Percentiles rank a stretch among this genome's conserved stretches.
Evolutionary conservation across 1,140 invertebrate genomes (phyloP).

Genomic region (Calosoma granatense): DNA sequence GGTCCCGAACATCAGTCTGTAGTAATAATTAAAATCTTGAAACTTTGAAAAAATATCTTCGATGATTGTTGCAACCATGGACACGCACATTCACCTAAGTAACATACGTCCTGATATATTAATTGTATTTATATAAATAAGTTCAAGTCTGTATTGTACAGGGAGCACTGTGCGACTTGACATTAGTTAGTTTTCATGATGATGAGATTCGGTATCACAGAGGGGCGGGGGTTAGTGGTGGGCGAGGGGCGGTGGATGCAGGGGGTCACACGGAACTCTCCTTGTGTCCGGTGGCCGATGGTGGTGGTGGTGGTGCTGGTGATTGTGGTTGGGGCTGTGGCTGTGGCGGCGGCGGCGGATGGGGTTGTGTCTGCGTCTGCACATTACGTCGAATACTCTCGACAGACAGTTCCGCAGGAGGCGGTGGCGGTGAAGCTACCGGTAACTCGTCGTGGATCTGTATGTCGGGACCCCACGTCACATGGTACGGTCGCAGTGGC

Average conservation of each 20-base stretch:
- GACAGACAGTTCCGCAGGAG: conserved; percentile 15
- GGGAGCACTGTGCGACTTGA: background rate
- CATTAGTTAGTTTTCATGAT: background rate
- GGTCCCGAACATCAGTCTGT: conserved; percentile 8
- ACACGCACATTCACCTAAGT: conserved; percentile 7
- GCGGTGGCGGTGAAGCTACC: conserved; percentile 32
- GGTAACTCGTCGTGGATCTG: conserved; percentile 26
- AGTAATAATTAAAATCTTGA: conserved; percentile 9
- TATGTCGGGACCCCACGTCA: conserved; percentile 34
- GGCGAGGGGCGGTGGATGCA: no score
- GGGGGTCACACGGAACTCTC: background rate
- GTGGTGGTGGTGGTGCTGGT: background rate
- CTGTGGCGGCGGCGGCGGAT: background rate
- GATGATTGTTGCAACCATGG: conserved; percentile 7
- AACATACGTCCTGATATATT: conserved; percentile 7
- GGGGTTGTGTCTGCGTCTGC: background rate
- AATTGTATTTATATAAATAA: background rate
- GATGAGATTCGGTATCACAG: conserved; percentile 2
- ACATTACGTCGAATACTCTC: background rate
- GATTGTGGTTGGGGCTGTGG: background rate
- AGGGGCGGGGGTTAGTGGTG: no score
- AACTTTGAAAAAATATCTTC: conserved; percentile 9
- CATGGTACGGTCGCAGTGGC: conserved; percentile 35
- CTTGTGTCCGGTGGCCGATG: background rate
- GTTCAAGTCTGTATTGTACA: background rate